A percentile compares a stretch with the other conserved stretches of the same genome.
These are phyloP conservation scores for Furnarius figulus DNA, from an alignment of 2,113 vertebrate species.

Conservation along the genomic window DNA sequence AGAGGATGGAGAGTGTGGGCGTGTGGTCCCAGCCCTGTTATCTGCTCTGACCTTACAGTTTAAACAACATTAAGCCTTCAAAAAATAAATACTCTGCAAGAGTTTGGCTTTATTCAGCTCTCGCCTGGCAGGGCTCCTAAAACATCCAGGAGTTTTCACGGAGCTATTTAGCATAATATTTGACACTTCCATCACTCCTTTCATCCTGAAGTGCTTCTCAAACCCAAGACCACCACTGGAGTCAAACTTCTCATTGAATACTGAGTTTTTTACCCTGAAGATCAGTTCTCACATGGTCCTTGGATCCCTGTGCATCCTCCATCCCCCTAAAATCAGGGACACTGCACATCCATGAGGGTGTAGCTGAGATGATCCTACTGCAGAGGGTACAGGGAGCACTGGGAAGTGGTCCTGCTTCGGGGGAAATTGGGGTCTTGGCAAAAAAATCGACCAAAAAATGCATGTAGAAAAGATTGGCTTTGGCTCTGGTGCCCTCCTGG, in stretches of 20 bases:
- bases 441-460: not conserved
- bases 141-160: not conserved
- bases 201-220: slow-evolving; percentile 7
- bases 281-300: accelerated
- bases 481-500: not conserved
- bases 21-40: not conserved
- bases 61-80: not conserved
- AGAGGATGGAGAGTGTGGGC: not conserved
- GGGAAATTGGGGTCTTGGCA: not conserved
- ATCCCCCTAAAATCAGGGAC: not conserved
- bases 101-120: slow-evolving; percentile 9
- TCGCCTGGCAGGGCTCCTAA: not conserved
- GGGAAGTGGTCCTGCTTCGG: not conserved
- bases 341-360: accelerated
- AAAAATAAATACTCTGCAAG: slow-evolving; percentile 13
- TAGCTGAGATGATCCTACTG: not conserved
- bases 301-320: not conserved
- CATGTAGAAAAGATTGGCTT: too few relatives aligned
- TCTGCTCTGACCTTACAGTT: not conserved
- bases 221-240: not conserved
- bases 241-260: not conserved
- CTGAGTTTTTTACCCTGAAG: not conserved
- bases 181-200: slow-evolving; percentile 18
- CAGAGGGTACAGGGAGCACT: not conserved
- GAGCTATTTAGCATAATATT: slow-evolving; percentile 23